These are phyloP conservation scores for Trachops cirrhosus DNA, from an alignment of 2,797 vertebrate genomes.

Conservation along the genomic window DNA sequence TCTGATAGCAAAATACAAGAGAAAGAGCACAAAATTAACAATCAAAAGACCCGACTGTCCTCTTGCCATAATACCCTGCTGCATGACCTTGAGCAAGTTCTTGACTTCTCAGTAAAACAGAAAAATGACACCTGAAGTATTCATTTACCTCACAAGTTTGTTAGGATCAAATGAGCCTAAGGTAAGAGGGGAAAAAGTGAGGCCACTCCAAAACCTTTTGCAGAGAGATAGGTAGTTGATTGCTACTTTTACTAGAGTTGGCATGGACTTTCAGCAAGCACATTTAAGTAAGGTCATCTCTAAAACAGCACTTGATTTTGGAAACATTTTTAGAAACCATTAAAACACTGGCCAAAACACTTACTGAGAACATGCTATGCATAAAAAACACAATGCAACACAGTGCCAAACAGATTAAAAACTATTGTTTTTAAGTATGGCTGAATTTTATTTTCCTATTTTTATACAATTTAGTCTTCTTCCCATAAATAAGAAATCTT, in stretches of 20 bases:
- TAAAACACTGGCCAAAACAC: neutral
- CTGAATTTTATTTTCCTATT: neutral
- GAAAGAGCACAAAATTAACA: neutral
- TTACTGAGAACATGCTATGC: neutral
- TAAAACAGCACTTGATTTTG: neutral
- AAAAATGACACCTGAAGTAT: neutral
- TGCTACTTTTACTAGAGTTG: neutral
- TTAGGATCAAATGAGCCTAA: neutral
- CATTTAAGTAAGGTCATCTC: neutral
- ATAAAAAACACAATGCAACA: neutral
- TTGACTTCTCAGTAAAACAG: neutral
- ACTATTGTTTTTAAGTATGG: neutral
- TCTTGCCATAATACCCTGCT: fast-evolving
- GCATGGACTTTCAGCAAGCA: fast-evolving
- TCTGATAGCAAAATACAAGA: neutral
- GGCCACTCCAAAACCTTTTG: neutral
- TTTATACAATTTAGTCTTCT: neutral
- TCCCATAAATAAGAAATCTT: neutral
- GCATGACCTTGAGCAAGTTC: neutral
- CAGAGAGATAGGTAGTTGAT: neutral
- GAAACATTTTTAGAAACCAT: neutral
- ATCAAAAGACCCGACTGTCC: neutral
- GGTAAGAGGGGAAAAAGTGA: neutral
- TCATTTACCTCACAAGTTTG: neutral
- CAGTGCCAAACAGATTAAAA: neutral